Evolutionary conservation across 2,888 invertebrate species (phyloP), one percentile per base, ranked within the genome.

Genomic region (Ligdia adustata): DNA sequence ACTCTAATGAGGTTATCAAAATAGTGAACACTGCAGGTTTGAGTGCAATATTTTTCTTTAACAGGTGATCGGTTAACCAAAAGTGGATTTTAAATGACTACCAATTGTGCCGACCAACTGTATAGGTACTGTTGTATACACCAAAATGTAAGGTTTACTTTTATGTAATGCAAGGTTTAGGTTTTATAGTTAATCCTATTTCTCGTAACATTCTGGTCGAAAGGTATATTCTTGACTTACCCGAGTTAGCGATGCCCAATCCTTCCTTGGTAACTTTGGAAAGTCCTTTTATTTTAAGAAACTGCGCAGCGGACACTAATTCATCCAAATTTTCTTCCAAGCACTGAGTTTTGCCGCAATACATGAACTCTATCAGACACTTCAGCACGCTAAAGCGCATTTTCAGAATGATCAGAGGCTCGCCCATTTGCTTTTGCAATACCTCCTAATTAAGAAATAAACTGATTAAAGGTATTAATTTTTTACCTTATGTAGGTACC

Each of bases 341-440:
- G 57, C 95, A 92, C 59, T 92, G 92, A 1, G 94, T 94, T 84
- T 94, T 94, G 1, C 95, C 95, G 66, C 93, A 94, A 69, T 95
- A 95, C 93, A 95, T 95, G 64, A 94, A 95, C 74, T 95, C 95
- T 18, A 95, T 92, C 50, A 95, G 87, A 33, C 93, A 93, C 78
- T 94, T 94, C 48, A 95, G 80, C 16, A 94, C 93, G 62, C 91
- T 91, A 77, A 94, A 94, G 69, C 93, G 92, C 90, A 94, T 92
- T 69, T 95, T 94, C 59, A 92, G 90, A 52, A 95, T 91, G 28
- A 93, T 85, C 27, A 92, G 77, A 29, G 92, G 92, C 60, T 93
- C 92, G 5, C 91, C 91, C 7, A 81, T 73, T 60, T 91, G 88
- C 64, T 92, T 92, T 74, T 92, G 92, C 32, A 93, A 73, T 54